These are phyloP conservation scores for Athripsodes cinereus DNA, from an alignment of 2,888 invertebrate species.

Conservation along the genomic window DNA sequence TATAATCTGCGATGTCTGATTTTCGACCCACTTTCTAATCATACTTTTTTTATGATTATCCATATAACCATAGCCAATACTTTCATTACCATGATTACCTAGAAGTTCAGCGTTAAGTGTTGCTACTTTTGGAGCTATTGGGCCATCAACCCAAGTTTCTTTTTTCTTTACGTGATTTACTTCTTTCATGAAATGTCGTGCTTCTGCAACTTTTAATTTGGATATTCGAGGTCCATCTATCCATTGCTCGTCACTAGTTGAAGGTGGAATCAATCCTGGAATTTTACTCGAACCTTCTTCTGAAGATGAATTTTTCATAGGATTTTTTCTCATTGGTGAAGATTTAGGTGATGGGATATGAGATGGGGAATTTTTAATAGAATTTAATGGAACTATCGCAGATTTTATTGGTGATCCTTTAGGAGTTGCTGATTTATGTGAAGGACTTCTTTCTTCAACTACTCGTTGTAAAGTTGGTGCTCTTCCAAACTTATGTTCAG, in stretches of 20 bases:
- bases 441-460: constrained; percentile 55
- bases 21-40: constrained; percentile 91
- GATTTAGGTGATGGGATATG: constrained; percentile 50
- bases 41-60: constrained; percentile 88
- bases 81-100: constrained; percentile 45
- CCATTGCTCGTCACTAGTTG: constrained; percentile 86
- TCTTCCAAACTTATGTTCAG: constrained; percentile 51
- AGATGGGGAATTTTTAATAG: constrained; percentile 47
- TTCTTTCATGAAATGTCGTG: constrained; percentile 72
- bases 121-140: constrained; percentile 58
- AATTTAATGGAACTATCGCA: constrained; percentile 35
- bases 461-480: constrained; percentile 48
- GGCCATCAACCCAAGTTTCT: constrained; percentile 96
- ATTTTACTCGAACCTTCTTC: constrained; percentile 38
- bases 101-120: constrained; percentile 48
- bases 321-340: constrained; percentile 49
- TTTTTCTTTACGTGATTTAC: constrained; percentile 69
- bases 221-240: constrained; percentile 92
- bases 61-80: constrained; percentile 78
- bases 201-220: constrained; percentile 75
- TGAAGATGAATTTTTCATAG: constrained; percentile 36
- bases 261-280: constrained; percentile 29
- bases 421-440: constrained; percentile 54
- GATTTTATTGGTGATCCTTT: constrained; percentile 48
- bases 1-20: constrained; percentile 73